These are phyloP conservation scores for Rhabdophis nuchalis DNA, from an alignment of 2,797 vertebrate genomes.

Conservation along the genomic window DNA sequence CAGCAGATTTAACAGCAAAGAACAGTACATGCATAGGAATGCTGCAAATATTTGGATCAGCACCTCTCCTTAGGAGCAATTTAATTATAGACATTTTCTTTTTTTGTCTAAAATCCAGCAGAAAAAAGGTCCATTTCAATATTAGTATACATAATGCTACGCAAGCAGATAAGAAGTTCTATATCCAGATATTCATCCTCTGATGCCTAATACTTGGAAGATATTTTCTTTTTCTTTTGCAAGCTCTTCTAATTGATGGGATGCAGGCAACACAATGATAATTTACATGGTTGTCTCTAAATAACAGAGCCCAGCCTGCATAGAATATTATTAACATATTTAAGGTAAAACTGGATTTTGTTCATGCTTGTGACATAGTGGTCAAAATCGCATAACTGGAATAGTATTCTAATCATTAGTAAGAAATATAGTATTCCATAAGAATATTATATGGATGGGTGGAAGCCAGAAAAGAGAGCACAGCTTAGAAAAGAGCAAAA, in stretches of 20 bases:
- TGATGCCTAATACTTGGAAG: not conserved
- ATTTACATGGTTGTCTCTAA: not conserved
- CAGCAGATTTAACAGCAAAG: slow-evolving; percentile 78
- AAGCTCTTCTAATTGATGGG: not conserved
- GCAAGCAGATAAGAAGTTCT: not conserved
- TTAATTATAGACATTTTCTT: slow-evolving; percentile 72
- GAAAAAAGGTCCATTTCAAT: not conserved
- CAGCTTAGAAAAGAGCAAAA: not conserved
- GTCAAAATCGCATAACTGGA: not conserved
- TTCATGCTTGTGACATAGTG: not conserved
- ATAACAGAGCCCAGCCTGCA: not conserved
- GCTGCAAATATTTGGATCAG: slow-evolving; percentile 78
- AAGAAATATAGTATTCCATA: not conserved
- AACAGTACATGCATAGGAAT: slow-evolving; percentile 80
- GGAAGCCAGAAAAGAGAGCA: not conserved
- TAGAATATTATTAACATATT: not conserved
- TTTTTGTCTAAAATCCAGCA: slow-evolving; percentile 61
- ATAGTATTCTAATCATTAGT: not conserved
- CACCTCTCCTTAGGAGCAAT: slow-evolving; percentile 77
- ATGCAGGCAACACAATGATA: not conserved
- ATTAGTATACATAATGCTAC: not conserved
- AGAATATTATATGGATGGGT: not conserved
- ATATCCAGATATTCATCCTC: not conserved
- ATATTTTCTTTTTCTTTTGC: not conserved
- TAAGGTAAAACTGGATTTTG: not conserved